Base-by-base conservation (phyloP, 2,113 vertebrate species). In the Tringa solitaria region DNA sequence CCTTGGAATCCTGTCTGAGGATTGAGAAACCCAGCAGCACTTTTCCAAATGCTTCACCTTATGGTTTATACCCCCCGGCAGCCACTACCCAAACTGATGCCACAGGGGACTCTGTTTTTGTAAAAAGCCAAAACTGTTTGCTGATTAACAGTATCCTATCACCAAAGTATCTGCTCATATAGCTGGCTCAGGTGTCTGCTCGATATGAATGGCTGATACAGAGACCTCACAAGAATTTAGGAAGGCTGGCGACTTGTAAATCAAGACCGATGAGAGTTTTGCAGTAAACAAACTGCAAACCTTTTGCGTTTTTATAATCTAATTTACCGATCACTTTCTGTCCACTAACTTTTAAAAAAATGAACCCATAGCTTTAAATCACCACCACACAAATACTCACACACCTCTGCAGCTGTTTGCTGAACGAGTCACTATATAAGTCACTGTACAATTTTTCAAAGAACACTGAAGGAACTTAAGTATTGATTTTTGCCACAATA, bases 401-500 rank as follows among this genome's bases (percentile, higher is more conserved):
- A 39, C 17, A 45, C 45, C 27, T 51, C n/a, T 51, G 10, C 23
- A 90, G 87, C 4, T 51, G n/a, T 51, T 80, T 88, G 50, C 93
- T 74, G 60, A 78, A 56, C 19, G 6, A 75, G 46, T 27, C 10
- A 14, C 75, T 89, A 8, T 20, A 3, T 33, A 93, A 86, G 30
- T 37, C 79, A 63, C 68, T 35, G n/a, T 9, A 94, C 46, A 54
- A 81, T 88, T 83, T 93, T 70, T 89, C 80, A 92, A 72, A 69
- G 60, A 81, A 41, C 74, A 10, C 27, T 43, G 80, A 81, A 93
- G 24, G 79, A 92, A 78, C 33, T 56, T 6, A 22, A 33, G 39
- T 60, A 89, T 77, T 56, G 90, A 96, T 90, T 96, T 96, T 94
- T 63, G 60, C 80, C 65, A 78, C 46, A 67, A n/a, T 5, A 85